Evolutionary conservation across 2,797 vertebrate species (phyloP).

Genomic region (Pseudochirops corinnae): DNA sequence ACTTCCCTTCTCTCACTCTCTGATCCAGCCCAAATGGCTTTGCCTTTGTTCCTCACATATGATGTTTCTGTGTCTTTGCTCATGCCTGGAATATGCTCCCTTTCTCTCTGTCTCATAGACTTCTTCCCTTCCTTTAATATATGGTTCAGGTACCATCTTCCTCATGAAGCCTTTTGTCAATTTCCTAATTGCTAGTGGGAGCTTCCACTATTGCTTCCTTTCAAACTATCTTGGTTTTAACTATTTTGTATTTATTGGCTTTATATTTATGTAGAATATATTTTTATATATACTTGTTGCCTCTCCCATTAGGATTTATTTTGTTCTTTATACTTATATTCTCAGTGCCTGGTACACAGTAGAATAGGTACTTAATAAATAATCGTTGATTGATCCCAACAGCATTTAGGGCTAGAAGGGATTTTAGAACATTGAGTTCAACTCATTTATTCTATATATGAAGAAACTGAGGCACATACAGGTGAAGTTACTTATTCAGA

Average conservation of each 20-base stretch:
- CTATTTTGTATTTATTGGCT: background rate
- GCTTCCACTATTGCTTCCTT: background rate
- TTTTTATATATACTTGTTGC: background rate
- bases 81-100: background rate
- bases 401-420: background rate
- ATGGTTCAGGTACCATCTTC: background rate
- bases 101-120: background rate
- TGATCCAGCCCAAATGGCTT: background rate
- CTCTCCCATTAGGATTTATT: background rate
- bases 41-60: background rate
- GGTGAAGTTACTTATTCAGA: background rate
- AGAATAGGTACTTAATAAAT: background rate
- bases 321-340: background rate
- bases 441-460: background rate
- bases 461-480: background rate
- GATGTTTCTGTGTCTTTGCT: background rate
- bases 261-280: background rate
- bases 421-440: background rate
- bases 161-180: background rate
- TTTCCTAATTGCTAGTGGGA: background rate
- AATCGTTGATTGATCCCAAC: background rate
- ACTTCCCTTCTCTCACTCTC: background rate
- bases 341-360: background rate
- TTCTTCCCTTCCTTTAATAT: background rate
- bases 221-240: background rate